Conservation (phyloP, 2,113 vertebrate genomes). For the Alexandromys fortis region DNA sequence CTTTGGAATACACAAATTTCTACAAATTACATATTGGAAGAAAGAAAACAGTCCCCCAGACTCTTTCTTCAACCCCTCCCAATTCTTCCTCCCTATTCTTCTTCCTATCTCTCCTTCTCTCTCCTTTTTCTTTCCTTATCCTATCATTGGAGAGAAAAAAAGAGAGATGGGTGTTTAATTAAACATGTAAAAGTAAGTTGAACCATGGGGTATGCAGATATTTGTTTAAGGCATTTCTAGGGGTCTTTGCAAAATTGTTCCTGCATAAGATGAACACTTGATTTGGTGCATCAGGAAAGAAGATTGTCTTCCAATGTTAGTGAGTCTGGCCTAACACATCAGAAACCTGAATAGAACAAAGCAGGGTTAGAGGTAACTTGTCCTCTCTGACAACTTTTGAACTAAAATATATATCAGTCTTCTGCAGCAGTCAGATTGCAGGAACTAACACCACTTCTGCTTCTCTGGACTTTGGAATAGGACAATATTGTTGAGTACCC, state of each 20-base stretch:
- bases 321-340: neutral
- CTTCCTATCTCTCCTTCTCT: neutral
- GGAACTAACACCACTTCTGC: neutral
- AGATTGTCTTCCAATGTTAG: neutral
- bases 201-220: neutral
- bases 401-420: neutral
- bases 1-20: neutral
- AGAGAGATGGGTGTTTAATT: neutral
- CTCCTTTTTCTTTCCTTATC: no score
- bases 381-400: neutral
- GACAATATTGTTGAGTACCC: neutral
- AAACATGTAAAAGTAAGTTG: neutral
- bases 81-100: no score
- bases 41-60: neutral
- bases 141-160: neutral
- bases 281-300: neutral
- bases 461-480: neutral
- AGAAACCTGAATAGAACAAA: neutral
- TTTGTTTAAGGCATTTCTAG: neutral
- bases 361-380: neutral
- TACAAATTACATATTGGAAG: neutral
- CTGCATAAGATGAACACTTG: neutral
- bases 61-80: neutral
- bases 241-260: neutral
- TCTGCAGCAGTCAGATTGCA: neutral